Conservation (phyloP, 2,888 invertebrate genomes). For the Nomada ferruginata region DNA sequence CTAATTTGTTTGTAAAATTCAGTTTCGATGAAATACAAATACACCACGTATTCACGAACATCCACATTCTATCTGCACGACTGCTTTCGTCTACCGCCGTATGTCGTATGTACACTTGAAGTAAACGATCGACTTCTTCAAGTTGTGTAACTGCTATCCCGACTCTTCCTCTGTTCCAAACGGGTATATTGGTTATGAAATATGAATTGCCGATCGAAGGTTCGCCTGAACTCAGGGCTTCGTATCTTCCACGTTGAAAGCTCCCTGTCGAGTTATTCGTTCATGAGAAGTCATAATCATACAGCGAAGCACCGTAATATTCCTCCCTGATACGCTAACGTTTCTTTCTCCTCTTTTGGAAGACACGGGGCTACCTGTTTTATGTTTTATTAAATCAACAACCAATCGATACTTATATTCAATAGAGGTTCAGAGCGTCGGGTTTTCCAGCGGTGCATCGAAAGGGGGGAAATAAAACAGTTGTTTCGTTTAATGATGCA, state of each 20-base stretch:
- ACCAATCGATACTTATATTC: conserved; percentile 30
- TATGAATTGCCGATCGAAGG: conserved; percentile 74
- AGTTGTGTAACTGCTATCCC: conserved; percentile 1
- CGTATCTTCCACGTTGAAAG: conserved; percentile 37
- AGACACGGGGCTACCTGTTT: background rate
- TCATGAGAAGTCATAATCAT: conserved; percentile 5
- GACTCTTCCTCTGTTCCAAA: conserved; percentile 38
- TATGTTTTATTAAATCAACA: conserved; percentile 26
- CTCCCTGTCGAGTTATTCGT: conserved; percentile 39
- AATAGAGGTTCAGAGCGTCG: background rate
- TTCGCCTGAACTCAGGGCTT: conserved; percentile 39
- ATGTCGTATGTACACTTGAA: conserved; percentile 11
- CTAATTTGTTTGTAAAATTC: too few relatives aligned
- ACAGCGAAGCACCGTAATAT: conserved; percentile 2
- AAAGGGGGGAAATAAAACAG: conserved; percentile 18
- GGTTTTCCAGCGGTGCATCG: conserved; percentile 4
- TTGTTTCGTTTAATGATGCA: background rate
- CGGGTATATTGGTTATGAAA: conserved; percentile 65
- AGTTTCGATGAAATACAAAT: too few relatives aligned
- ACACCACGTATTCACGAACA: too few relatives aligned
- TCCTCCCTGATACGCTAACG: background rate
- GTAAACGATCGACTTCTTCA: conserved; percentile 45
- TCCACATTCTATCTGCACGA: too few relatives aligned
- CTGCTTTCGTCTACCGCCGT: too few relatives aligned
- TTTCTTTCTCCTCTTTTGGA: background rate